Evolutionary conservation across 2,888 invertebrate species (phyloP).

Genomic region (Mystacides longicornis): DNA sequence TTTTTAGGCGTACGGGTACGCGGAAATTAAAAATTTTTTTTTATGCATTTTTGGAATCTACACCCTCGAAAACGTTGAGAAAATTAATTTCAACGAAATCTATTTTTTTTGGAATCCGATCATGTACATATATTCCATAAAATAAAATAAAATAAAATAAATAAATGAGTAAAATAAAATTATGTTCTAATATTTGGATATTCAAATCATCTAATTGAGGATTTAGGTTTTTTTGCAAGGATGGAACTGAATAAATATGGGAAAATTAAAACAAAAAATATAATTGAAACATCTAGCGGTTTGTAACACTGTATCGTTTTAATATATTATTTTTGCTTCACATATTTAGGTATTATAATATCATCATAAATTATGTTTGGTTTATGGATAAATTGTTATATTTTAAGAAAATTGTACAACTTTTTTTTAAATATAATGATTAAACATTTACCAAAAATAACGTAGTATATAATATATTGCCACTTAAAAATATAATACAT

Average conservation of each 20-base stretch:
- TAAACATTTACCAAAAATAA: not conserved
- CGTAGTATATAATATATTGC: not conserved
- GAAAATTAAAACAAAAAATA: not conserved
- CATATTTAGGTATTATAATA: not conserved
- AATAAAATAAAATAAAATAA: too few species aligned
- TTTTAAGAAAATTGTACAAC: slow-evolving; percentile 2
- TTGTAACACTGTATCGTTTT: slow-evolving; percentile 18
- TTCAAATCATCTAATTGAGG: not conserved
- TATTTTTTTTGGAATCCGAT: too few species aligned
- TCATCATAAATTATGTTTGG: not conserved
- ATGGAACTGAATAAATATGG: not conserved
- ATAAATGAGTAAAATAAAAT: not conserved
- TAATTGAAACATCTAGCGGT: slow-evolving; percentile 24
- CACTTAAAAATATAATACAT: not conserved
- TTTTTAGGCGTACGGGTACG: too few species aligned
- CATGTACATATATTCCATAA: too few species aligned
- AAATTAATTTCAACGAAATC: too few species aligned
- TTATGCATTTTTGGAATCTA: too few species aligned
- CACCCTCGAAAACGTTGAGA: too few species aligned
- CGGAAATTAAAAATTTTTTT: too few species aligned
- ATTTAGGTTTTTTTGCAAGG: not conserved
- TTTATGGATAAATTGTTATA: not conserved
- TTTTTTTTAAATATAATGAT: not conserved
- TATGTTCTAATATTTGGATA: not conserved
- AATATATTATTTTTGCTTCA: slow-evolving; percentile 16